Evolutionary conservation across 2,888 invertebrate species (phyloP), one percentile per base, ranked within the genome.

Genomic region (Lomographa bimaculata): DNA sequence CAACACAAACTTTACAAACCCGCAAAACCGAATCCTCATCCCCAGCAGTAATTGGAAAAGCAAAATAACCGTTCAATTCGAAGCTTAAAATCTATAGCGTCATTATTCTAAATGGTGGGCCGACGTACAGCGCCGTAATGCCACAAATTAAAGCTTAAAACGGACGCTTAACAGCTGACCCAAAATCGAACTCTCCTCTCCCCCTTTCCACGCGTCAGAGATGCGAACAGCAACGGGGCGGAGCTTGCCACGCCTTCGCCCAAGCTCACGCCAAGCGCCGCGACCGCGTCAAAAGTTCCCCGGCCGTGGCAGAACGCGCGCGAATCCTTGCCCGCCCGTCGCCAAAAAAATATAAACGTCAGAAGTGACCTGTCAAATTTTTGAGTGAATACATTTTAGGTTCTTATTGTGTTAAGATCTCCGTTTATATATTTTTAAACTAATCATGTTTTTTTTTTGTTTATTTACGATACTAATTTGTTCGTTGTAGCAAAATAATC

Each of bases 81-180:
- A 56, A 58, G 59, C 64, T 63, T 60, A 62, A 71, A 79, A 71
- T 74, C 64, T 79, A 78, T 74, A 65, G 69, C 72, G 73, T 77
- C 83, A 80, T 87, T 87, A 85, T 81, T 84, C 76, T 78, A 82
- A 85, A 87, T 74, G 79, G 79, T 71, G 71, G 73, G 71, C 64
- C 68, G 70, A 74, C 72, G 79, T 71, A 66, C 65, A 27, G 71
- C 71, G 71, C 79, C 72, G 32, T 85, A 84, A 86, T 84, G 77
- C 87, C 87, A 87, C 87, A 87, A 87, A 87, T 87, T 87, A 87
- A 87, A 87, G 87, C 87, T 87, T 87, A 87, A 87, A 87, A 78
- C 82, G 86, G 80, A 71, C 81, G 85, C 79, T 87, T 87, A 87
- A 85, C 87, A 85, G 84, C 86, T 87, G 86, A 87, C 87, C 86